phyloP scores from a whole-genome alignment of 2,797 vertebrate genomes.

The Hippopotamyrus pictus region DNA sequence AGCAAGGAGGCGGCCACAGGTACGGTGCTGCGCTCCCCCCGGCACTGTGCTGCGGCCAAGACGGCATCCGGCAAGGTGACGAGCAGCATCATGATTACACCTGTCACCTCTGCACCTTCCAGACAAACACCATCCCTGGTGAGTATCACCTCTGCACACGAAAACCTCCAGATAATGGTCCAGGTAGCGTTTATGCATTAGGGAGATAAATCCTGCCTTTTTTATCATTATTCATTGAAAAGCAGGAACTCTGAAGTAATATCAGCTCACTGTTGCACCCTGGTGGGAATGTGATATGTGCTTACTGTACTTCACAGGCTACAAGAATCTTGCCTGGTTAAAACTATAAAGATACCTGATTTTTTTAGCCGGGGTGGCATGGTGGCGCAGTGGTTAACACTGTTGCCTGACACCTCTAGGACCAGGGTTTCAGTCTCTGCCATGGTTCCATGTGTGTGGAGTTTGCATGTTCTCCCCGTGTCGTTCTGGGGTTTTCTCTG shows the following conservation, averaged over 20 bases:
- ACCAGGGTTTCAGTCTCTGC: too few species aligned
- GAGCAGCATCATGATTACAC: slow-evolving; percentile 91
- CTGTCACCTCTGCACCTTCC: slow-evolving; percentile 70
- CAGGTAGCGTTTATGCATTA: not conserved
- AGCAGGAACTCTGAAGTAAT: not conserved
- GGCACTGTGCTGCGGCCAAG: slow-evolving; percentile 67
- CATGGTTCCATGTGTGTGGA: too few species aligned
- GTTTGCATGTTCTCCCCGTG: too few species aligned
- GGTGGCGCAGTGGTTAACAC: not conserved
- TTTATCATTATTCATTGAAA: not conserved
- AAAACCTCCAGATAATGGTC: not conserved
- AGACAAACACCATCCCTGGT: slow-evolving; percentile 78
- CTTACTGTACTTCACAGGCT: not conserved
- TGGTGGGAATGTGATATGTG: not conserved
- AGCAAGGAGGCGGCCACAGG: slow-evolving; percentile 78
- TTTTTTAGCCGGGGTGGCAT: not conserved
- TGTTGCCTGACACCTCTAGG: not conserved
- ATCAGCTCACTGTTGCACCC: not conserved
- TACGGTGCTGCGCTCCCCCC: slow-evolving; percentile 84
- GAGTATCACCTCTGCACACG: slow-evolving; percentile 42
- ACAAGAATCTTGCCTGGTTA: not conserved
- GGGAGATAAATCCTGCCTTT: not conserved
- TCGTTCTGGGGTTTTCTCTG: too few species aligned
- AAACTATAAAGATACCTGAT: not conserved
- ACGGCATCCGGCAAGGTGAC: slow-evolving; percentile 78